Conservation (phyloP, 1,140 invertebrate genomes). For the Aphelenchoides besseyi region DNA sequence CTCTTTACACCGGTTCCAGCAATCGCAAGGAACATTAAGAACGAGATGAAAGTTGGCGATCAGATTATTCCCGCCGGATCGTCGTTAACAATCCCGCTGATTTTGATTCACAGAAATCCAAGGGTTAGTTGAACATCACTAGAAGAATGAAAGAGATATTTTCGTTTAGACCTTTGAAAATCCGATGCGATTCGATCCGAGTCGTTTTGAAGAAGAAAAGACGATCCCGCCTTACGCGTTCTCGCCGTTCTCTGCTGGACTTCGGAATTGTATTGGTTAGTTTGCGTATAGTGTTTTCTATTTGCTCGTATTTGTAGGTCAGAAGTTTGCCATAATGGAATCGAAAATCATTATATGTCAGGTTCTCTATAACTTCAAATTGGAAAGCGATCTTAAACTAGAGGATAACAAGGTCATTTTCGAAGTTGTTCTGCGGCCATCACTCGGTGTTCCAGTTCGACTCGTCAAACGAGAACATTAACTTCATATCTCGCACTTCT, state of each 20-base stretch:
- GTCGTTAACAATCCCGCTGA: conserved; percentile 8
- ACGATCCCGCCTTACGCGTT: conserved; percentile 47
- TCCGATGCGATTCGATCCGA: conserved; percentile 26
- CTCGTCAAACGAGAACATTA: conserved; percentile 36
- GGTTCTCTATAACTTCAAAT: conserved; percentile 61
- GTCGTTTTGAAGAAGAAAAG: conserved; percentile 18
- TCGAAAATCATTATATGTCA: conserved; percentile 63
- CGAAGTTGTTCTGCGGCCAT: conserved; percentile 63
- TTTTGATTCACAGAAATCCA: conserved; percentile 14
- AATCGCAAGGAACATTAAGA: not conserved
- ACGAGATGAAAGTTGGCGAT: conserved; percentile 12
- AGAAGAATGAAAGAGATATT: not conserved
- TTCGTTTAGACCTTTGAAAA: conserved; percentile 26
- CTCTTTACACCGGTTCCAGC: conserved; percentile 29
- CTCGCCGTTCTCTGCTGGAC: conserved; percentile 63
- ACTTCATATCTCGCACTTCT: not conserved
- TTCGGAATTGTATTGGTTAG: conserved; percentile 63
- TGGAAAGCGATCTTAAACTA: conserved; percentile 52
- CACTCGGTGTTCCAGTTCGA: conserved; percentile 58
- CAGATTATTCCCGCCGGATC: not conserved
- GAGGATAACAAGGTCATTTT: conserved; percentile 60
- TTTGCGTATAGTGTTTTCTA: too few species aligned
- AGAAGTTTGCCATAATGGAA: conserved; percentile 64
- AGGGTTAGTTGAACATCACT: conserved; percentile 7
- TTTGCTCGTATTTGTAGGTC: too few species aligned